These are phyloP conservation scores for Haliclona indistincta DNA, from an alignment of 37 sponge, comb jelly and placozoan species.

Conservation along the genomic window DNA sequence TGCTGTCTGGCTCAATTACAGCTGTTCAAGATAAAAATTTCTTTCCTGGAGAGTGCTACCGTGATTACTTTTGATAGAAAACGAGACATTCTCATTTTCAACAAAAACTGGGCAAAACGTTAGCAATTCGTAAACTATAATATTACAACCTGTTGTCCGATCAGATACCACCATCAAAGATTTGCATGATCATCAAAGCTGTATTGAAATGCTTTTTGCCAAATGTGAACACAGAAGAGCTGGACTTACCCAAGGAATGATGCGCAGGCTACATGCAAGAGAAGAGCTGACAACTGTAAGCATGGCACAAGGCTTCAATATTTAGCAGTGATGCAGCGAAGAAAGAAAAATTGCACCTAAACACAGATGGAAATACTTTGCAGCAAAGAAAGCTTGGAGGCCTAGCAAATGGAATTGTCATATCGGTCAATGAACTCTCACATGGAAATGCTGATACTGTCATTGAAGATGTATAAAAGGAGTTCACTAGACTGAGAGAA, in stretches of 20 bases:
- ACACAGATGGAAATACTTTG: constrained; percentile 42
- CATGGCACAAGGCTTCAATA: constrained; percentile 32
- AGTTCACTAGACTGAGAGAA: constrained; percentile 17
- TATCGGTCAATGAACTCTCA: constrained; percentile 22
- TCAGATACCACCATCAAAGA: constrained; percentile 27
- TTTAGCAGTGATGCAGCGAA: neutral
- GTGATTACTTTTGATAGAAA: too few relatives aligned
- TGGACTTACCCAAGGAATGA: constrained; percentile 24
- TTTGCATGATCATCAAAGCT: constrained; percentile 20
- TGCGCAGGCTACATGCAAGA: constrained; percentile 42
- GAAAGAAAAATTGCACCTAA: constrained; percentile 7
- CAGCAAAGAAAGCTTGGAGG: constrained; percentile 27
- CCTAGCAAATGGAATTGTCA: constrained; percentile 21
- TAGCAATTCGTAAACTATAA: constrained; percentile 31
- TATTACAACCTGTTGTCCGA: constrained; percentile 26
- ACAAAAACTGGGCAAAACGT: too few relatives aligned
- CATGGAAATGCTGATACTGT: too few relatives aligned
- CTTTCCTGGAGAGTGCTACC: too few relatives aligned
- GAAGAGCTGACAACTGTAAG: constrained; percentile 22
- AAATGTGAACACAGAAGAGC: neutral
- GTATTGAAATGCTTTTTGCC: constrained; percentile 43
- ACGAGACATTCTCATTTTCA: too few relatives aligned
- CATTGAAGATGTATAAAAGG: too few relatives aligned
- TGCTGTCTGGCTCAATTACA: too few relatives aligned
- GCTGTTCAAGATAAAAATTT: too few relatives aligned